These are phyloP conservation scores for Phataginus tetradactyla DNA, from an alignment of 2,797 vertebrate species.

Conservation along the genomic window DNA sequence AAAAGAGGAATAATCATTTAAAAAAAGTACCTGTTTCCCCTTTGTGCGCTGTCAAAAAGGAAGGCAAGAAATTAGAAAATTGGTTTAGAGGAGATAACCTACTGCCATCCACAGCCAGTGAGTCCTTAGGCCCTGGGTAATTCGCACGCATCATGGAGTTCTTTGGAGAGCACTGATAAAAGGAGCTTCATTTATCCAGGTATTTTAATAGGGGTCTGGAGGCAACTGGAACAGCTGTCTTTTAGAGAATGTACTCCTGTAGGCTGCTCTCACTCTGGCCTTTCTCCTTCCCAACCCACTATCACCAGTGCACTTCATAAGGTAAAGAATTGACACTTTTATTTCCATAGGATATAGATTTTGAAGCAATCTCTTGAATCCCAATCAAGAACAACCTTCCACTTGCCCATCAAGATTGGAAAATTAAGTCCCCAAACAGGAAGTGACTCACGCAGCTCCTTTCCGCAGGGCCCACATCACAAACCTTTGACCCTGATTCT, in stretches of 20 bases:
- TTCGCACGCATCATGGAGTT: conserved; percentile 82
- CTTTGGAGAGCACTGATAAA: conserved; percentile 80
- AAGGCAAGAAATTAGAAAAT: conserved; percentile 60
- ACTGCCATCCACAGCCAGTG: neutral
- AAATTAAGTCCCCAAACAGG: neutral
- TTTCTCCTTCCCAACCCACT: neutral
- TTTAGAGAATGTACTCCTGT: neutral
- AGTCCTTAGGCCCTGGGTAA: conserved; percentile 49
- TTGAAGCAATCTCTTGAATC: neutral
- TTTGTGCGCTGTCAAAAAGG: neutral
- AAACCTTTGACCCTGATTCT: neutral
- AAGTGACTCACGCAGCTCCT: neutral
- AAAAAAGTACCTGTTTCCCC: accelerated
- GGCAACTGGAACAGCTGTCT: neutral
- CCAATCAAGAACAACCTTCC: neutral
- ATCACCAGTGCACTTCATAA: neutral
- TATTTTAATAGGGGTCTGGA: conserved; percentile 68
- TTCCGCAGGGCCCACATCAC: neutral
- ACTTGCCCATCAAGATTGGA: neutral
- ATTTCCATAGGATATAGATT: neutral
- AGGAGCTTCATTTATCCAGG: conserved; percentile 77
- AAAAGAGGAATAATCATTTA: neutral
- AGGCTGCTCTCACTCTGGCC: neutral
- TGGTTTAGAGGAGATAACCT: conserved; percentile 21
- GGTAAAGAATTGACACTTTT: neutral